phyloP scores from a whole-genome alignment of 2,113 vertebrate species.

The Rostratula benghalensis region DNA sequence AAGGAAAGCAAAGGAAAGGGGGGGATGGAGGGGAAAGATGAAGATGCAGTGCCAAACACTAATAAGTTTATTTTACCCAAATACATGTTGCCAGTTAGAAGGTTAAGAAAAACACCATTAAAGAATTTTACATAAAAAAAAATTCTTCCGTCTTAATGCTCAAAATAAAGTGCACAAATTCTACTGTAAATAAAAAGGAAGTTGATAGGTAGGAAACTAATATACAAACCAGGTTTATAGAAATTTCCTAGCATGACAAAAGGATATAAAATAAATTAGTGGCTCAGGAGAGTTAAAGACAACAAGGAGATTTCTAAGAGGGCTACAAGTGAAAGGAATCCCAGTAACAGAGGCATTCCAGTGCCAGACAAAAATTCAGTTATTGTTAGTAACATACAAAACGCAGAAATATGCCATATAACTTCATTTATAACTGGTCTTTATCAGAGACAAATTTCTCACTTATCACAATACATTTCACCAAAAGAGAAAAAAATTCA shows the following conservation, averaged over 20 bases:
- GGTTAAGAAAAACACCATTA: not conserved
- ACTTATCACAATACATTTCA: not conserved
- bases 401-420: not conserved
- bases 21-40: not conserved
- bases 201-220: not conserved
- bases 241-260: not conserved
- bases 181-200: not conserved
- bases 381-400: not conserved
- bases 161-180: not conserved
- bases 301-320: not conserved
- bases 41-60: not conserved
- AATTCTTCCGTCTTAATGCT: not conserved
- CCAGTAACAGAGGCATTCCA: not conserved
- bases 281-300: not conserved
- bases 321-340: not conserved
- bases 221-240: not conserved
- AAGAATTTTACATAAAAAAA: not conserved
- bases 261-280: not conserved
- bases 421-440: not conserved
- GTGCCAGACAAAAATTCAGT: not conserved
- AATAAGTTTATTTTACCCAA: not conserved
- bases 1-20: not conserved
- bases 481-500: not conserved
- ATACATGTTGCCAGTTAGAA: not conserved
- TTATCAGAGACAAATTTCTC: not conserved